phyloP scores from a whole-genome alignment of 2,113 vertebrate genomes.

The Typhlomys cinereus region DNA sequence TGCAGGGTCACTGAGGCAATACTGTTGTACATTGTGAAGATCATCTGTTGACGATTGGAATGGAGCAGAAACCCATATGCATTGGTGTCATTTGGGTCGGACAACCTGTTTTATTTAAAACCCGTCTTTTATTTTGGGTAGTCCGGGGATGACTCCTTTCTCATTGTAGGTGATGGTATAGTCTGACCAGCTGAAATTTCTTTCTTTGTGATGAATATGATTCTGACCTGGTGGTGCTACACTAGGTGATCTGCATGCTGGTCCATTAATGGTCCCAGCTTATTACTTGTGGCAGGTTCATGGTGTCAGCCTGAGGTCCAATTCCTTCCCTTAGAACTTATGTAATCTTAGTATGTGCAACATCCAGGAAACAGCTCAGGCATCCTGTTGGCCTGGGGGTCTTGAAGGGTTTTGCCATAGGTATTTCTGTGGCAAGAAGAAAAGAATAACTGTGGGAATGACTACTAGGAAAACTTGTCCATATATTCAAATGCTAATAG shows the following conservation, averaged over 20 bases:
- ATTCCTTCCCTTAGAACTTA: conserved; percentile 89
- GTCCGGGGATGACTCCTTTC: background rate
- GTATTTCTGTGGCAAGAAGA: conserved; percentile 94
- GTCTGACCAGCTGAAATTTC: background rate
- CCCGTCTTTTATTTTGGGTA: background rate
- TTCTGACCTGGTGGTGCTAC: conserved; percentile 69
- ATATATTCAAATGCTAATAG: conserved; percentile 93
- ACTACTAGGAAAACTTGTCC: conserved; percentile 93
- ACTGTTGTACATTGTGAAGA: background rate
- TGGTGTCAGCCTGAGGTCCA: conserved; percentile 90
- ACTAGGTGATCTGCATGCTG: conserved; percentile 91
- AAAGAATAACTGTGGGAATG: conserved; percentile 90
- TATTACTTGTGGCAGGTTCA: conserved; percentile 90
- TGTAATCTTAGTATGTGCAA: conserved; percentile 90
- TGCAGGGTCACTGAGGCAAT: background rate
- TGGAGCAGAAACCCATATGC: background rate
- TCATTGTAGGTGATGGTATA: background rate
- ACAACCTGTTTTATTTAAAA: background rate
- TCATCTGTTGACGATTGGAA: conserved; percentile 12
- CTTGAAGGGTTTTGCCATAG: conserved; percentile 91
- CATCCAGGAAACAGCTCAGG: conserved; percentile 93
- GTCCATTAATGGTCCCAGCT: conserved; percentile 89
- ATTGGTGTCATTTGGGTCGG: background rate
- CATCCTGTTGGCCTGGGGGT: conserved; percentile 91
- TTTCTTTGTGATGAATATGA: background rate